These are phyloP conservation scores for Ellobius talpinus DNA, from an alignment of 2,113 vertebrate genomes.

Conservation along the genomic window DNA sequence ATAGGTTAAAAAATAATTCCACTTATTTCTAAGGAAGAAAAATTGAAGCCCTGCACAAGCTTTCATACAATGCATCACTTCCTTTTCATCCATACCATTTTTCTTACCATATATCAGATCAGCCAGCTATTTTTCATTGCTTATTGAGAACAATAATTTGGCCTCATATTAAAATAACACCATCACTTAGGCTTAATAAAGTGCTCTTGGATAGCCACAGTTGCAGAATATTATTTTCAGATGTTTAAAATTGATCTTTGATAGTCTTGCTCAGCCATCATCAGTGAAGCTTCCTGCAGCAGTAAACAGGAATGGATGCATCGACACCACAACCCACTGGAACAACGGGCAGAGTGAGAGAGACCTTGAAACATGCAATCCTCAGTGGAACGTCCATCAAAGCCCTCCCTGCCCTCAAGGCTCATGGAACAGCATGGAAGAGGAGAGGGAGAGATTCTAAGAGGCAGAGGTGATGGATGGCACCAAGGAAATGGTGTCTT, in stretches of 20 bases:
- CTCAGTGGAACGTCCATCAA: not conserved
- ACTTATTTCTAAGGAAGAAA: not conserved
- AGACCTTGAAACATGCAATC: too few species aligned
- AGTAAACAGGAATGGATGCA: not conserved
- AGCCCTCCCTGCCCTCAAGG: not conserved
- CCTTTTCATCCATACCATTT: not conserved
- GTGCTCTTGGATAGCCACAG: not conserved
- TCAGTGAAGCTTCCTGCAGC: not conserved
- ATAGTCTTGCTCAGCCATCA: not conserved
- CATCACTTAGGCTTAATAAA: not conserved
- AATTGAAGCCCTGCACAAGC: not conserved
- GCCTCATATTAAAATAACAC: not conserved
- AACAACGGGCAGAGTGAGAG: not conserved
- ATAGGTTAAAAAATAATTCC: not conserved
- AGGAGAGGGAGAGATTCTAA: not conserved
- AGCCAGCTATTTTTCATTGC: not conserved
- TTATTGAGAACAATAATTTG: not conserved
- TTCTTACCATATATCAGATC: not conserved
- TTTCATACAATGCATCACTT: not conserved
- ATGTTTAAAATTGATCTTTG: not conserved
- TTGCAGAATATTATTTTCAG: not conserved
- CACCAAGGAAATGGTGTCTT: not conserved
- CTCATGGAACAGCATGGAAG: not conserved
- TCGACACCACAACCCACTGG: not conserved
- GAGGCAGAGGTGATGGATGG: not conserved